Evolutionary conservation across 1,140 invertebrate genomes (phyloP).

Genomic region (Pectinophora gossypiella): DNA sequence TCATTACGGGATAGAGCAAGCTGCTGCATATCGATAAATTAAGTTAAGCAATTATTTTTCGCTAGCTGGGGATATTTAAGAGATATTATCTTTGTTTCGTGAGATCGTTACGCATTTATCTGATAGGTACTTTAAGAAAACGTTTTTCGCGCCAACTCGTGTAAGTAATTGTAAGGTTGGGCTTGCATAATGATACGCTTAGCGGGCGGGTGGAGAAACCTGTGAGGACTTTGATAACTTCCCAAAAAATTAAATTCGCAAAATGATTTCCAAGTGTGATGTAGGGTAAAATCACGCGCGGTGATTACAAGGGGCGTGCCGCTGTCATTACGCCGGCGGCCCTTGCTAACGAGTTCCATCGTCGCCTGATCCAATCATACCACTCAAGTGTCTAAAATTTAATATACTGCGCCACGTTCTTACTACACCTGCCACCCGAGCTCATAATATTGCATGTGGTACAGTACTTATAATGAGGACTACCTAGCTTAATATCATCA

Average conservation of each 20-base stretch:
- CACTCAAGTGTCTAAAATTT: slow-evolving; percentile 24
- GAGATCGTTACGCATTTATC: background rate
- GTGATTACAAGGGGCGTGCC: slow-evolving; percentile 46
- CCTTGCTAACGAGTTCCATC: slow-evolving; percentile 36
- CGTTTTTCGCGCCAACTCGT: background rate
- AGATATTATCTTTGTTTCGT: background rate
- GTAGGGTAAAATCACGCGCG: slow-evolving; percentile 46
- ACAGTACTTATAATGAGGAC: background rate
- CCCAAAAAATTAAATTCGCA: slow-evolving; percentile 46
- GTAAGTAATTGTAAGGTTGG: slow-evolving; percentile 44
- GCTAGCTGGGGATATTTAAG: no score
- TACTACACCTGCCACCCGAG: background rate
- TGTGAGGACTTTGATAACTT: slow-evolving; percentile 48
- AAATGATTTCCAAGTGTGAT: slow-evolving; percentile 61
- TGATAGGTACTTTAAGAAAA: background rate
- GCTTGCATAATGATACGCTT: slow-evolving; percentile 50
- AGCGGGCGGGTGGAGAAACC: slow-evolving; percentile 32
- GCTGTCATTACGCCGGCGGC: slow-evolving; percentile 56
- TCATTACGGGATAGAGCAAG: no score
- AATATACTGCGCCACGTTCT: slow-evolving; percentile 3
- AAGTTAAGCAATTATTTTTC: no score
- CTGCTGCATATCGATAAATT: no score
- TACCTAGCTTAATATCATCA: background rate
- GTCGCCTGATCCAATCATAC: slow-evolving; percentile 17
- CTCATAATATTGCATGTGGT: background rate